Evolutionary conservation across 2,113 vertebrate genomes (phyloP), one percentile per base, ranked within the genome.

Genomic region (Cichladusa arquata): DNA sequence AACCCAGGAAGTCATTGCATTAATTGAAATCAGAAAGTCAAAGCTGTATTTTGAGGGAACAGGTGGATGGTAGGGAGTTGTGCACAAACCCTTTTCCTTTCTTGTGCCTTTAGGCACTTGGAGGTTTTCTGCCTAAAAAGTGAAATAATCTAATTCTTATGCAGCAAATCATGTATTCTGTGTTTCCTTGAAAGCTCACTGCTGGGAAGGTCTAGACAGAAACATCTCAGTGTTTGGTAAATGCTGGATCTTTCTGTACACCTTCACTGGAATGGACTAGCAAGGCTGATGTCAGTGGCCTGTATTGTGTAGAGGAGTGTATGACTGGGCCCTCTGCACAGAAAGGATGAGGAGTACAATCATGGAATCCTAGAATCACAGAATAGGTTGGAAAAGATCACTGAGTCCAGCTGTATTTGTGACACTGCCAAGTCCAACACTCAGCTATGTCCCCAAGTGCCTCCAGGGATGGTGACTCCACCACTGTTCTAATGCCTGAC

Each of bases 221-320:
- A 83, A 20, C 14, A 36, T 8, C 17, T 34, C 45, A 69, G n/a
- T n/a, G 4, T 26, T 80, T 54, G 44, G 45, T 40, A 58, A 65
- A 45, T 2, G 1, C 24, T 14, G 5, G 8, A 5, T 38, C n/a
- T 51, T 91, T 81, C 22, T 23, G 25, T 3, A 51, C 18, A 44
- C 6, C 12, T 71, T 65, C 36, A 12, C 8, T 47, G 22, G 44
- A 24, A 60, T 23, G 34, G n/a, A 33, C 15, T 36, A 54, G 26
- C 8, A 36, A 61, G 24, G 8, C 2, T 82, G n/a, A 47, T 0
- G 0, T 19, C 58, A 20, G 19, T 19, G 62, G 19, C 6, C 19
- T 5, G 8, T 70, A 15, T 1, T 17, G 9, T 77, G 48, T 8
- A 1, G 1, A 26, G 19, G 15, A 50, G 18, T 7, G 8, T 14